These are phyloP conservation scores for Brenthis ino DNA, from an alignment of 2,888 invertebrate species.

Conservation along the genomic window DNA sequence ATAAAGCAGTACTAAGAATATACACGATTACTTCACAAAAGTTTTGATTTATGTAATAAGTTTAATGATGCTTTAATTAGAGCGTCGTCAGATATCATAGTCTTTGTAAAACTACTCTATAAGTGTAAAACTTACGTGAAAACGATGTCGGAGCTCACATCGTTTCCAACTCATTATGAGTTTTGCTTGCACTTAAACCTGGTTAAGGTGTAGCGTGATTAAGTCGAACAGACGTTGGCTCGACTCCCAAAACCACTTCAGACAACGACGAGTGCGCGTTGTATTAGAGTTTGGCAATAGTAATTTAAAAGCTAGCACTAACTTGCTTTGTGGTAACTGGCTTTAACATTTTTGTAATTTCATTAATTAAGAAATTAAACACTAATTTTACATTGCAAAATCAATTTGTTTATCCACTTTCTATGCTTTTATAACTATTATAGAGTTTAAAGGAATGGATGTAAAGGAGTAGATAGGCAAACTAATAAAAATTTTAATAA, in stretches of 20 bases:
- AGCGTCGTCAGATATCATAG: conserved; percentile 50
- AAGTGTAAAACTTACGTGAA: conserved; percentile 55
- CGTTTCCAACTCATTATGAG: conserved; percentile 71
- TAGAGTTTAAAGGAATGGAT: background rate
- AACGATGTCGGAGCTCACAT: conserved; percentile 61
- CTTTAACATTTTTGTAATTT: conserved; percentile 26
- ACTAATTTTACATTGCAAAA: conserved; percentile 3
- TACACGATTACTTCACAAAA: conserved; percentile 21
- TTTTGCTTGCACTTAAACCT: conserved; percentile 61
- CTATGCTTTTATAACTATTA: background rate
- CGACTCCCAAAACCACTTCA: conserved; percentile 75
- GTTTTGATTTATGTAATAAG: conserved; percentile 22
- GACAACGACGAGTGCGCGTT: conserved; percentile 55
- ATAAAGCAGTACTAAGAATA: conserved; percentile 18
- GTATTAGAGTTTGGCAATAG: conserved; percentile 65
- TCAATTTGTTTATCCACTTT: conserved; percentile 4
- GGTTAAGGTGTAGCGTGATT: conserved; percentile 72
- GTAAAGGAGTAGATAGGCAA: conserved; percentile 8
- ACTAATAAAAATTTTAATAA: background rate
- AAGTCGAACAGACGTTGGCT: conserved; percentile 66
- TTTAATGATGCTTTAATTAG: conserved; percentile 26
- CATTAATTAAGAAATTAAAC: conserved; percentile 18
- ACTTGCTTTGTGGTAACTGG: conserved; percentile 46
- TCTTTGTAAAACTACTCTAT: conserved; percentile 33
- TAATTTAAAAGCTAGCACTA: conserved; percentile 45